These are phyloP conservation scores for Limnothrissa miodon DNA, from an alignment of 2,113 vertebrate species.

Conservation along the genomic window DNA sequence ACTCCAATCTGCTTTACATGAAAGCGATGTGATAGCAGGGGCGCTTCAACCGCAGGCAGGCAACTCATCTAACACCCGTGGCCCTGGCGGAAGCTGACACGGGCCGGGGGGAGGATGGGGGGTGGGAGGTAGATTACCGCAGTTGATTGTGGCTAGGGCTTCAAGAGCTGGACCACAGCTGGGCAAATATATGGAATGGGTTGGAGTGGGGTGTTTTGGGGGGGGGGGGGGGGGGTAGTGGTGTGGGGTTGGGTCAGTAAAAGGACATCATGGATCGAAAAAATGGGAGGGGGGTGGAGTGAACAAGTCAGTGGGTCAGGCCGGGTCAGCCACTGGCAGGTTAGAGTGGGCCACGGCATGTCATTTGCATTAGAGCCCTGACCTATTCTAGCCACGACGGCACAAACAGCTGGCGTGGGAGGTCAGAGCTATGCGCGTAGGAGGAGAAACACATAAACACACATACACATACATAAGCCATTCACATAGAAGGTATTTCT, in stretches of 20 bases:
- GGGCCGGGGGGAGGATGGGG: background rate
- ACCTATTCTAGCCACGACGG: background rate
- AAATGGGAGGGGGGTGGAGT: background rate
- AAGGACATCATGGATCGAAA: background rate
- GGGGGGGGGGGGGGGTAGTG: background rate
- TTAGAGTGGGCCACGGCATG: conserved; percentile 1
- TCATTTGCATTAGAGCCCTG: conserved; percentile 25
- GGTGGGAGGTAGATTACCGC: background rate
- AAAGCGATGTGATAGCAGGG: background rate
- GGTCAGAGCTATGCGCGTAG: conserved; percentile 17
- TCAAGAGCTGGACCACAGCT: background rate
- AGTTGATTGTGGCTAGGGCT: conserved; percentile 11
- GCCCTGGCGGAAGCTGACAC: conserved; percentile 5
- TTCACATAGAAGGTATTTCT: background rate
- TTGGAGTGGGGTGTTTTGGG: background rate
- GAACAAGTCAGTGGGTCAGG: background rate
- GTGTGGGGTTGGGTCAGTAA: too few species aligned
- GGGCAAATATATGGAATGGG: background rate
- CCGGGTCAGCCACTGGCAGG: conserved; percentile 6
- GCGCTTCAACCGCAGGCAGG: background rate
- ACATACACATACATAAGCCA: background rate
- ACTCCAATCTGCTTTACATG: conserved; percentile 28
- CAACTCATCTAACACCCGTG: conserved; percentile 1
- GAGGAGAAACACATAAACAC: conserved; percentile 9
- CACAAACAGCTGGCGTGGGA: conserved; percentile 20